Conservation (phyloP, 2,113 vertebrate species). For the Enhydra lutris region DNA sequence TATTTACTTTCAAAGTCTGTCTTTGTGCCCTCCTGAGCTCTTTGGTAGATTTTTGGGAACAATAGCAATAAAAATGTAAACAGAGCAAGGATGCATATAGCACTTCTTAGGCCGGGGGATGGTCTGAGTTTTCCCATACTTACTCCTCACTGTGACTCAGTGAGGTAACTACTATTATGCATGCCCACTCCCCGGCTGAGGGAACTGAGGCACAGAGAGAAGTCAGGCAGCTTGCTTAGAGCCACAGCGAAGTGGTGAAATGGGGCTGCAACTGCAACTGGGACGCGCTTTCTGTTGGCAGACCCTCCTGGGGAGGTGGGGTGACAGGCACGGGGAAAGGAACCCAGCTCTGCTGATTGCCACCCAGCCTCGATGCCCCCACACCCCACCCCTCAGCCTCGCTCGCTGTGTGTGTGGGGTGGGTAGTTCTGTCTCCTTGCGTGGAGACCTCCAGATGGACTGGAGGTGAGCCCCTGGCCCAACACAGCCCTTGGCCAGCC, state of each 20-base stretch:
- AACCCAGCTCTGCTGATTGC: not conserved
- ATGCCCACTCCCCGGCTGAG: not conserved
- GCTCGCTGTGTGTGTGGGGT: fast-evolving
- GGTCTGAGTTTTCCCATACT: not conserved
- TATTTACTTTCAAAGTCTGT: not conserved
- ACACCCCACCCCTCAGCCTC: not conserved
- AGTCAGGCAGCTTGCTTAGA: not conserved
- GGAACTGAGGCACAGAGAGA: not conserved
- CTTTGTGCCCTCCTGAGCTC: not conserved
- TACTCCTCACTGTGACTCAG: not conserved
- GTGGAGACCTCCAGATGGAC: not conserved
- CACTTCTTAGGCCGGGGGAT: not conserved
- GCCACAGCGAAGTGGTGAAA: not conserved
- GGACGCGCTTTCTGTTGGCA: not conserved
- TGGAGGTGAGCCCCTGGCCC: not conserved
- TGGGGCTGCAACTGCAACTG: not conserved
- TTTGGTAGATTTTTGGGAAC: not conserved
- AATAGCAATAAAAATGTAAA: not conserved
- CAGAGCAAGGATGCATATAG: not conserved
- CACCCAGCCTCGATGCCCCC: not conserved
- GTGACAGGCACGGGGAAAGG: not conserved
- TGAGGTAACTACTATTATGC: not conserved
- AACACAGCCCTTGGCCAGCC: not conserved
- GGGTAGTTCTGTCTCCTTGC: not conserved
- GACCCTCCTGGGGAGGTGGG: not conserved